These are phyloP conservation scores for Anodontia alba DNA, from an alignment of 2,888 invertebrate species.

Conservation along the genomic window DNA sequence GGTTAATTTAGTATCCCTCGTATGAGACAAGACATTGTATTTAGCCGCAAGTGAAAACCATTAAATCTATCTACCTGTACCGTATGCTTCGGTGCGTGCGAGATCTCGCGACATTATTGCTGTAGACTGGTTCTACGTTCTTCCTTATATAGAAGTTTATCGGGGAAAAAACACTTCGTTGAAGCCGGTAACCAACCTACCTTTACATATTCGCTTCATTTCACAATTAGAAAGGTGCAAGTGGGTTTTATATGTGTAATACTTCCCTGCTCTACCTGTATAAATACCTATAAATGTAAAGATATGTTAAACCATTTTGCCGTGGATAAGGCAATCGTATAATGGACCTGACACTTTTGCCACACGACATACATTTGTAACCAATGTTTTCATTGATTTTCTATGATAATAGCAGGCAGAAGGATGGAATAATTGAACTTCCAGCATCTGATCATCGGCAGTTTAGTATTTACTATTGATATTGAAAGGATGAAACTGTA, in stretches of 20 bases:
- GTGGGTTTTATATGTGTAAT: slow-evolving; percentile 8
- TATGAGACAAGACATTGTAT: slow-evolving; percentile 18
- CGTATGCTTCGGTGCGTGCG: not conserved
- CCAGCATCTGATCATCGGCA: not conserved
- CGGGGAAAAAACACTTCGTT: not conserved
- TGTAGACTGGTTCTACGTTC: not conserved
- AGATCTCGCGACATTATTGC: slow-evolving; percentile 6
- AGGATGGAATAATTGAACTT: not conserved
- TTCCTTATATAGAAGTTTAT: not conserved
- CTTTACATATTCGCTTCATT: slow-evolving; percentile 4
- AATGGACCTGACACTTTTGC: not conserved
- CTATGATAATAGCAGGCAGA: not conserved
- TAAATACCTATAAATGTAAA: slow-evolving; percentile 4
- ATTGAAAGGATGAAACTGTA: not conserved
- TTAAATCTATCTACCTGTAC: slow-evolving; percentile 12
- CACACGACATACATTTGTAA: not conserved
- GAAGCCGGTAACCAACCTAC: not conserved
- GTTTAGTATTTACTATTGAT: not conserved
- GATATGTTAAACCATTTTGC: slow-evolving; percentile 12
- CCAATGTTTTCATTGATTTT: not conserved
- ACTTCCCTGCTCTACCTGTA: not conserved
- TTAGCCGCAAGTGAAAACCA: slow-evolving; percentile 13
- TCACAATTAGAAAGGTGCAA: not conserved
- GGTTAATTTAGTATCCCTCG: slow-evolving; percentile 15
- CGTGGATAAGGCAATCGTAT: not conserved